Evolutionary conservation across 2,113 vertebrate genomes (phyloP).

Genomic region (Riparia riparia): DNA sequence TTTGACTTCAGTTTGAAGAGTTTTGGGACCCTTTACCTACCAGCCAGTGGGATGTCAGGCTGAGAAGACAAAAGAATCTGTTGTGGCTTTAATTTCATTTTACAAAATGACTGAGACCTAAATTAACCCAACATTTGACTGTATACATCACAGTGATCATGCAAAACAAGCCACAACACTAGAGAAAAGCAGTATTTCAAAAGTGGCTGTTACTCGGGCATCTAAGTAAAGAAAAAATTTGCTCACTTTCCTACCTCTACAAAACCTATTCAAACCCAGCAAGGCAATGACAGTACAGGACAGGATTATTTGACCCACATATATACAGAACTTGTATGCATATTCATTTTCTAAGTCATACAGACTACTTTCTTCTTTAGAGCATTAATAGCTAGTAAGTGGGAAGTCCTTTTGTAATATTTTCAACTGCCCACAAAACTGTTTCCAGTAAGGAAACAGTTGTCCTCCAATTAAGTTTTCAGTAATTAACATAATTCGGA

Average conservation of each 20-base stretch:
- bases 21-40: not conserved
- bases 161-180: not conserved
- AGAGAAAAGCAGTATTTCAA: not conserved
- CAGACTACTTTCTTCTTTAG: not conserved
- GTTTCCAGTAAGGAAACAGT: not conserved
- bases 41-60: not conserved
- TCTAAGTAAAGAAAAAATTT: not conserved
- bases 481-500: not conserved
- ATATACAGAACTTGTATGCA: not conserved
- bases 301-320: not conserved
- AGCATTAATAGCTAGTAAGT: not conserved
- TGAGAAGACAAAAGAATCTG: not conserved
- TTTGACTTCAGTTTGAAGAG: not conserved
- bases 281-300: not conserved
- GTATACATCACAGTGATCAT: not conserved
- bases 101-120: not conserved
- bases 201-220: not conserved
- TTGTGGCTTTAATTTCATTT: not conserved
- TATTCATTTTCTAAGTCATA: not conserved
- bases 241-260: not conserved
- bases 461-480: slow-evolving; percentile 11
- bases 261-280: not conserved
- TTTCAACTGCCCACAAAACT: not conserved
- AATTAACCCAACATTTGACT: not conserved
- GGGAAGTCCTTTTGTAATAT: not conserved